Evolutionary conservation across 2,797 vertebrate genomes (phyloP).

Genomic region (Smutsia gigantea): DNA sequence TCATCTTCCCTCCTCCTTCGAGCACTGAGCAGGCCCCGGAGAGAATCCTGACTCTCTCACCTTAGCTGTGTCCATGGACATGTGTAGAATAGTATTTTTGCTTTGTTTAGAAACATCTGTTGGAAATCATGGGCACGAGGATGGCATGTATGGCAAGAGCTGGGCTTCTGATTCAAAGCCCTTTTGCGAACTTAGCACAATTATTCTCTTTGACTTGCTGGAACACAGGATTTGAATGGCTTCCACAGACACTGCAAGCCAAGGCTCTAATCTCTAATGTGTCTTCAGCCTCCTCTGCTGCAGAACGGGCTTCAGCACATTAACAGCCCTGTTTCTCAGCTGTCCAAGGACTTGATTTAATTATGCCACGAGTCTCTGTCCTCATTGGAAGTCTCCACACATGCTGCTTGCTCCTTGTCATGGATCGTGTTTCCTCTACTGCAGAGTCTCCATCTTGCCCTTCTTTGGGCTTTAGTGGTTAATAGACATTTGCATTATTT

Average conservation of each 20-base stretch:
- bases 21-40: slow-evolving; percentile 16
- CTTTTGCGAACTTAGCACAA: background rate
- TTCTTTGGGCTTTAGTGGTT: slow-evolving; percentile 64
- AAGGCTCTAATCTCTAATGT: slow-evolving; percentile 33
- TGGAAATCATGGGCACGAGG: background rate
- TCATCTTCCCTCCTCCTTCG: slow-evolving; percentile 36
- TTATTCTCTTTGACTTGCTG: slow-evolving; percentile 49
- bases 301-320: background rate
- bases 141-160: background rate
- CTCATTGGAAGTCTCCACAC: slow-evolving; percentile 71
- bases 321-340: slow-evolving; percentile 46
- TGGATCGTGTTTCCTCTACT: slow-evolving; percentile 56
- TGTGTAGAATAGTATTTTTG: background rate
- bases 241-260: background rate
- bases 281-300: slow-evolving; percentile 10
- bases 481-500: slow-evolving; percentile 76
- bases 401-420: slow-evolving; percentile 58
- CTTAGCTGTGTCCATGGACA: background rate
- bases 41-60: background rate
- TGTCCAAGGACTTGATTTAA: slow-evolving; percentile 74
- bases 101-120: slow-evolving; percentile 65
- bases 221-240: background rate
- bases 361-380: slow-evolving; percentile 53
- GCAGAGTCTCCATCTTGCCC: slow-evolving; percentile 54
- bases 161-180: background rate